Evolutionary conservation across 92 coral and sea anemone genomes (phyloP).

Genomic region (Heteractis magnifica): DNA sequence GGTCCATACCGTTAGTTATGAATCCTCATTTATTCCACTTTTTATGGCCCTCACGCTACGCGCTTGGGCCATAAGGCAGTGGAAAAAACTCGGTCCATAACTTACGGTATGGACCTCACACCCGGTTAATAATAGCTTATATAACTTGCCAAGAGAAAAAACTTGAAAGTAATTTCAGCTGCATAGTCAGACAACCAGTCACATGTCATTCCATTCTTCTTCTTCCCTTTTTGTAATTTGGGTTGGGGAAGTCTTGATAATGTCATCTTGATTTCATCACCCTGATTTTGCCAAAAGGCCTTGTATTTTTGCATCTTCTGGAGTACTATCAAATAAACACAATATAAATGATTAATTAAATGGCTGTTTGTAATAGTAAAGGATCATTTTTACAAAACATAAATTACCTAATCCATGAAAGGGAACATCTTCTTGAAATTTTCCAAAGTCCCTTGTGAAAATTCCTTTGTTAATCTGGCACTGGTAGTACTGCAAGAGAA

Average conservation of each 20-base stretch:
- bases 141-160: constrained; percentile 29
- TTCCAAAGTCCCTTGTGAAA: constrained; percentile 18
- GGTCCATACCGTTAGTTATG: no score
- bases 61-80: no score
- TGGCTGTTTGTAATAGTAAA: not conserved
- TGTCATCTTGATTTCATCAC: not conserved
- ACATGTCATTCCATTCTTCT: not conserved
- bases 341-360: not conserved
- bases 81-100: no score
- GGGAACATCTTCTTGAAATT: constrained; percentile 13
- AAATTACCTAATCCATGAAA: constrained; percentile 7
- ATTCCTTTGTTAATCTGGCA: not conserved
- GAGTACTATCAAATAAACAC: not conserved
- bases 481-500: not conserved
- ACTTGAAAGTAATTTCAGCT: constrained; percentile 25
- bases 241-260: not conserved
- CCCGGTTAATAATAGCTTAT: no score
- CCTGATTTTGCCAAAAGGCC: not conserved
- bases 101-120: no score
- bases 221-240: not conserved
- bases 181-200: constrained; percentile 31
- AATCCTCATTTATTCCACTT: no score
- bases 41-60: no score
- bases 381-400: not conserved
- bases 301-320: not conserved